phyloP scores from a whole-genome alignment of 1,140 invertebrate genomes.

The Dysdera silvatica region DNA sequence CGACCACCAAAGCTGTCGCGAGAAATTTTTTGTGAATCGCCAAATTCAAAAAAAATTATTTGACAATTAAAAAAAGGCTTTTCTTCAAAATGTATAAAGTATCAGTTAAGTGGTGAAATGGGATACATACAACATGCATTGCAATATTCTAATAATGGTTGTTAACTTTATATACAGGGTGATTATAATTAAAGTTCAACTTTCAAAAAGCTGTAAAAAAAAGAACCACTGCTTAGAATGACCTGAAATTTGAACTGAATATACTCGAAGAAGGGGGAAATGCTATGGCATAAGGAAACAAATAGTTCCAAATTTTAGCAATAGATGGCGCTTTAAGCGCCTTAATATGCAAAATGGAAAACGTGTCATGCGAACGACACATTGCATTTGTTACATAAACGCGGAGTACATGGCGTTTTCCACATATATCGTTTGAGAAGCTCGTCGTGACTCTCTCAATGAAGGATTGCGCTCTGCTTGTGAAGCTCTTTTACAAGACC shows the following conservation, averaged over 20 bases:
- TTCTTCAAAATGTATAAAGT: too few relatives aligned
- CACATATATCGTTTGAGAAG: not conserved
- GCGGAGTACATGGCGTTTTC: not conserved
- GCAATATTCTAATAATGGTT: too few relatives aligned
- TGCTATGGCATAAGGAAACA: not conserved
- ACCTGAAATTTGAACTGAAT: not conserved
- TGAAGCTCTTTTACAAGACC: slow-evolving; percentile 3
- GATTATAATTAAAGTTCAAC: not conserved
- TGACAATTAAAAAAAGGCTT: too few relatives aligned
- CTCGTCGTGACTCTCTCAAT: not conserved
- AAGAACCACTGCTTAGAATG: not conserved
- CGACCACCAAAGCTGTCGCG: too few relatives aligned
- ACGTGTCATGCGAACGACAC: not conserved
- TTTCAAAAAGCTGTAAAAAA: not conserved
- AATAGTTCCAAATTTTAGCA: not conserved
- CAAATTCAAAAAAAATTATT: too few relatives aligned
- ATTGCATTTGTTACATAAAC: not conserved
- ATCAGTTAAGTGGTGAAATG: too few relatives aligned
- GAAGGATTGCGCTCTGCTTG: not conserved
- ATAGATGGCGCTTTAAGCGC: not conserved
- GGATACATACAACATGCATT: too few relatives aligned
- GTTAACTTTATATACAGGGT: slow-evolving; percentile 3
- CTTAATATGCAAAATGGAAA: not conserved
- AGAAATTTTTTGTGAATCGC: too few relatives aligned
- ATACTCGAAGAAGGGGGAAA: not conserved